phyloP scores from a whole-genome alignment of 2,888 invertebrate genomes.

The Drosophila falleni region DNA sequence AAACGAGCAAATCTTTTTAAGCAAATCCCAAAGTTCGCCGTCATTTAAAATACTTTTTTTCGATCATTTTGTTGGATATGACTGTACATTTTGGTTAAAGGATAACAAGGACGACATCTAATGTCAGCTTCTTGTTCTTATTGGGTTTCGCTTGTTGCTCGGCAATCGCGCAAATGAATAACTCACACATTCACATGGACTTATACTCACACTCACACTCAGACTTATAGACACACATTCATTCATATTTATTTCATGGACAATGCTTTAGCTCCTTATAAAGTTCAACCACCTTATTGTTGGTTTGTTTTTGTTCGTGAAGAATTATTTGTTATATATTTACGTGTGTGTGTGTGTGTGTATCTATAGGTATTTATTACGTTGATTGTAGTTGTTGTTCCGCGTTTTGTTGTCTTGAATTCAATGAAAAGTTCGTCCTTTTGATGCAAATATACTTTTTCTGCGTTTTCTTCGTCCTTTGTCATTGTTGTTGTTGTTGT shows the following conservation, averaged over 20 bases:
- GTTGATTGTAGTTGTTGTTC: conserved; percentile 27
- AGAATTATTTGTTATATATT: conserved; percentile 25
- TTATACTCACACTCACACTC: conserved; percentile 9
- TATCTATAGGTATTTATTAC: conserved; percentile 39
- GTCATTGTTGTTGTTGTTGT: conserved; percentile 37
- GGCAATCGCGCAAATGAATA: conserved; percentile 45
- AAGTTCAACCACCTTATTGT: conserved; percentile 69
- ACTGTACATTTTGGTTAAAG: conserved; percentile 39
- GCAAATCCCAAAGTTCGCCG: neutral
- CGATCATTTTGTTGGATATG: neutral
- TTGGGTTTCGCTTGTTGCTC: conserved; percentile 32
- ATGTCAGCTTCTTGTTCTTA: conserved; percentile 31
- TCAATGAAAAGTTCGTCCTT: conserved; percentile 64
- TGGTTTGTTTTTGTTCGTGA: conserved; percentile 15
- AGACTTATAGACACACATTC: neutral
- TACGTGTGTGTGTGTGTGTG: conserved; percentile 1
- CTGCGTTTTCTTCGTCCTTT: conserved; percentile 7
- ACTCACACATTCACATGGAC: conserved; percentile 23
- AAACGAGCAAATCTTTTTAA: neutral
- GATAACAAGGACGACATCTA: conserved; percentile 39
- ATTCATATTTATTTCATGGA: conserved; percentile 42
- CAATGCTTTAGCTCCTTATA: conserved; percentile 52
- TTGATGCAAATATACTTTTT: conserved; percentile 54
- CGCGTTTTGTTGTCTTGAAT: conserved; percentile 33
- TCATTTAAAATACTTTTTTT: neutral